Conservation (phyloP, 2,888 invertebrate genomes). For the Plutella xylostella region DNA sequence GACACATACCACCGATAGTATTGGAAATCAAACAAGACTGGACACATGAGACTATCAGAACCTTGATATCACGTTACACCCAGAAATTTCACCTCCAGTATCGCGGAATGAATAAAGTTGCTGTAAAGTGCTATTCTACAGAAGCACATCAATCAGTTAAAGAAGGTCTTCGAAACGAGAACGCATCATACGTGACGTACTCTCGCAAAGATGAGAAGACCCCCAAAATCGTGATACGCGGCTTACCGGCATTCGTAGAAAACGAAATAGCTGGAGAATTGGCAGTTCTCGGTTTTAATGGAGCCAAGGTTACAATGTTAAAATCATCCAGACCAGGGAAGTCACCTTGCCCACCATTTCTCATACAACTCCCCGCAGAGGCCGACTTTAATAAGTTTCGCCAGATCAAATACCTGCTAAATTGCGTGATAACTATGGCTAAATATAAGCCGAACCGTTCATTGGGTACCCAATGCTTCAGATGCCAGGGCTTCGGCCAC, state of each 20-base stretch:
- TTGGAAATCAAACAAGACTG: not conserved
- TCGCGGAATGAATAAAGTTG: not conserved
- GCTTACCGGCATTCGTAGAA: not conserved
- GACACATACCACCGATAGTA: not conserved
- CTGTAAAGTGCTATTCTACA: not conserved
- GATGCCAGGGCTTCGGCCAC: constrained; percentile 17
- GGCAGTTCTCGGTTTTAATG: not conserved
- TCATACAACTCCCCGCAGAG: constrained; percentile 28
- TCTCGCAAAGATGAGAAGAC: not conserved
- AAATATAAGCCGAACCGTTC: constrained; percentile 7
- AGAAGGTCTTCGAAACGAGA: not conserved
- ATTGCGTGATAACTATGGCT: constrained; percentile 14
- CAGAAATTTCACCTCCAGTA: not conserved
- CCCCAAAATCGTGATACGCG: not conserved
- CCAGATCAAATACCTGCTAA: constrained; percentile 12
- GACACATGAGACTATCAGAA: not conserved
- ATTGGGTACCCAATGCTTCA: constrained; percentile 15
- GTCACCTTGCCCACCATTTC: constrained; percentile 30
- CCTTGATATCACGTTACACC: not conserved
- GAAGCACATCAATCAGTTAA: not conserved
- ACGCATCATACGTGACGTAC: not conserved
- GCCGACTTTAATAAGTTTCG: constrained; percentile 15
- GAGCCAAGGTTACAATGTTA: not conserved
- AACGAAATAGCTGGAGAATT: not conserved
- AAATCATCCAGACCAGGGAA: constrained; percentile 7